Evolutionary conservation across 2,888 invertebrate genomes (phyloP), one percentile per base, ranked within the genome.

Genomic region (Archips xylosteana): DNA sequence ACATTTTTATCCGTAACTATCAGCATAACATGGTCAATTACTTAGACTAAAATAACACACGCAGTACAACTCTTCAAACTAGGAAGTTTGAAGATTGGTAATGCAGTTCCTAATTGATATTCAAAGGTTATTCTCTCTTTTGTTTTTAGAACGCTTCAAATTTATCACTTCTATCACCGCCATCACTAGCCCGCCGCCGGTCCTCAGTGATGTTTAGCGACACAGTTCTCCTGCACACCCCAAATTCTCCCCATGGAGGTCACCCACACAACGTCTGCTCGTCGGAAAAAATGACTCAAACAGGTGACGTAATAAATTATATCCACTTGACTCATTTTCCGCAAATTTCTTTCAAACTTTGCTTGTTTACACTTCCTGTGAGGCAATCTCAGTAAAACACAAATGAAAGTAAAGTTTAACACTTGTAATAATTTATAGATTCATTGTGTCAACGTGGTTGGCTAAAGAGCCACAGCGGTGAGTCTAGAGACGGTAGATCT

Each of bases 131-230:
- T 23, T 54, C 39, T 36, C 2, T 2, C 32, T 49, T 42, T 39
- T 13, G 49, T 12, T 69, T 63, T 15, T 81, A 96, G 95, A 96
- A 96, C 80, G 96, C 96, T 45, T 96, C 96, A 74, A 95, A 95
- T 76, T 90, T 96, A 10, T 96, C 96, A 61, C 94, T 97, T 67
- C 91, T 97, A 68, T 97, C 97, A 78, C 97, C 97, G 61, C 97
- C 97, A 45, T 96, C 96, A 69, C 94, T 96, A 72, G 96, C 96
- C 78, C 95, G 97, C 23, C 95, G 98, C 23, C 95, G 97, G 68
- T 97, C 98, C 57, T 97, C 97, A 78, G 98, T 98, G 75, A 98
- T 98, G 97, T 98, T 98, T 92, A 97, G 97, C 84, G 97, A 98
- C 85, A 97, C 97, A 49, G 97, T 98, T 13, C 94, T 97, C 57